phyloP scores from a whole-genome alignment of 2,888 invertebrate species.

The Aleiodes leptofemur region DNA sequence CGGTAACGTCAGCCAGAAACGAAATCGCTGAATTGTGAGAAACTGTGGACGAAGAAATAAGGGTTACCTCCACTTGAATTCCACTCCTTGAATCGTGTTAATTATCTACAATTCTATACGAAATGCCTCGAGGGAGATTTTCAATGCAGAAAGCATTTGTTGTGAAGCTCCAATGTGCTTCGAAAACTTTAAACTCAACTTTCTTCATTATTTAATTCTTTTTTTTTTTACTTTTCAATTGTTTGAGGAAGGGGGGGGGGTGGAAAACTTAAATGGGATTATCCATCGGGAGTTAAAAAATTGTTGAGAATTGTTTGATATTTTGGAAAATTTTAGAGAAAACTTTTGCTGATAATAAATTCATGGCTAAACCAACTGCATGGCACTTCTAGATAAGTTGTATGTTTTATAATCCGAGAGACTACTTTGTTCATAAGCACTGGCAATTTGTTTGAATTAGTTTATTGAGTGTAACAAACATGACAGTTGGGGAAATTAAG shows the following conservation, averaged over 20 bases:
- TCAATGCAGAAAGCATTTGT: slow-evolving; percentile 30
- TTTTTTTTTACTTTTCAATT: not conserved
- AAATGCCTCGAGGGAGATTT: not conserved
- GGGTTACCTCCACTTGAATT: slow-evolving; percentile 27
- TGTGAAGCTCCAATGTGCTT: slow-evolving; percentile 25
- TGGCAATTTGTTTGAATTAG: too few species aligned
- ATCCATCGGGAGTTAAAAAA: not conserved
- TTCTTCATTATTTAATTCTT: not conserved
- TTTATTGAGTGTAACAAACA: too few species aligned
- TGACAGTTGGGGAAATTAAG: too few species aligned
- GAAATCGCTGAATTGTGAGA: slow-evolving; percentile 23
- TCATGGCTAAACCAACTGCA: too few species aligned
- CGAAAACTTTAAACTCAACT: slow-evolving; percentile 7
- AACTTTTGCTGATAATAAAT: too few species aligned
- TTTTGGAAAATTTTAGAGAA: not conserved
- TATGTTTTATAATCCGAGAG: too few species aligned
- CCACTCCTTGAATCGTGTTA: slow-evolving; percentile 39
- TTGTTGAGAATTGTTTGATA: not conserved
- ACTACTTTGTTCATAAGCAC: too few species aligned
- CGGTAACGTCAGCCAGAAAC: slow-evolving; percentile 17
- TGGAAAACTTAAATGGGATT: slow-evolving; percentile 11
- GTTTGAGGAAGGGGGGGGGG: too few species aligned
- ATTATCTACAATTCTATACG: slow-evolving; percentile 33
- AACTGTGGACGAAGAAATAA: slow-evolving; percentile 11
- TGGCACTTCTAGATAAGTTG: too few species aligned